Evolutionary conservation across 2,797 vertebrate species (phyloP), one percentile per base, ranked within the genome.

Genomic region (Coracias cyanogaster): DNA sequence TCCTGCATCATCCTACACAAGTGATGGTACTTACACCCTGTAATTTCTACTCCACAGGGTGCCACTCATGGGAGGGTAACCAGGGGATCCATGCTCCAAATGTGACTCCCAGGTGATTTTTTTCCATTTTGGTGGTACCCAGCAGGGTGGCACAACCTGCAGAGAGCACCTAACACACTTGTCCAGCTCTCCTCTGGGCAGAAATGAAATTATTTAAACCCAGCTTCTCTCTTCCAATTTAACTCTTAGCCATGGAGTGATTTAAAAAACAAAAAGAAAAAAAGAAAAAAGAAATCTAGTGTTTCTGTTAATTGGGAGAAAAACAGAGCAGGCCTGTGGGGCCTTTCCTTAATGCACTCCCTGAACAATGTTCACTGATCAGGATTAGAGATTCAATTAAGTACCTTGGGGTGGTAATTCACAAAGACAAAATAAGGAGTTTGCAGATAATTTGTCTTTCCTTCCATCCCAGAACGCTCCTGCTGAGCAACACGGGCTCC

Each of bases 361-460:
- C 92, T 92, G 90, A 95, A 87, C 95, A 96, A 76, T 86, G 86
- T 76, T 96, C 95, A 96, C 70, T 67, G 92, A 85, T 96, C 92
- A 93, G 90, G 86, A 82, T 69, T 46, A 19, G 83, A 82, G 86
- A 95, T 89, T 94, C 94, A 96, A 89, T 95, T 93, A 92, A 41
- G 64, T 60, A 96, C 95, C 95, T 96, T 92, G 84, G 82, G 94
- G 92, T 94, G 83, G 71, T 80, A 95, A 97, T 96, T 95, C 90
- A 82, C 89, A 57, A 90, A 93, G 90, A 95, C 83, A 94, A 94
- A 96, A 95, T 71, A 64, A 80, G 78, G 86, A 85, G 67, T 90
- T 94, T 81, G 84, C 71, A 91, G 92, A 92, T 89, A 85, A 96
- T 94, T 96, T 95, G 86, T 96, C 96, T 92, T 96, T 48, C 66